These are phyloP conservation scores for Lycophotia porphyrea DNA, from an alignment of 2,888 invertebrate genomes.

Conservation along the genomic window DNA sequence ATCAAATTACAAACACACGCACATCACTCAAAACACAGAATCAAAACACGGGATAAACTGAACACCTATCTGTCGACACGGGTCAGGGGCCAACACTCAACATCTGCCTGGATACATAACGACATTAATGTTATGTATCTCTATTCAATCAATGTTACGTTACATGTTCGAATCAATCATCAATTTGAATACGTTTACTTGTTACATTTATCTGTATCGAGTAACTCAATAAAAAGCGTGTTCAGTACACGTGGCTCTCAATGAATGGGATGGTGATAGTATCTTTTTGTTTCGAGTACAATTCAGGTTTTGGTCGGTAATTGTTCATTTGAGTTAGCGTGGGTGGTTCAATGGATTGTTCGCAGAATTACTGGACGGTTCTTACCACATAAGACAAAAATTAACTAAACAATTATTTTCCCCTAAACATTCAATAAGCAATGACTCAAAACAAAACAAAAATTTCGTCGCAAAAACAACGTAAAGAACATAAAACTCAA, in stretches of 20 bases:
- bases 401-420: background rate
- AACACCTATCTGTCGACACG: slow-evolving; percentile 81
- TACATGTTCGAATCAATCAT: slow-evolving; percentile 88
- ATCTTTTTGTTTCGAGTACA: slow-evolving; percentile 58
- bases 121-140: slow-evolving; percentile 89
- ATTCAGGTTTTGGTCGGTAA: slow-evolving; percentile 43
- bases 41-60: slow-evolving; percentile 65
- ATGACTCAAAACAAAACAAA: background rate
- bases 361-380: slow-evolving; percentile 1
- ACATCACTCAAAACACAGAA: slow-evolving; percentile 65
- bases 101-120: slow-evolving; percentile 78
- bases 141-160: slow-evolving; percentile 86
- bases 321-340: slow-evolving; percentile 24
- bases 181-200: slow-evolving; percentile 88
- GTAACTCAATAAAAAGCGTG: slow-evolving; percentile 76
- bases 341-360: slow-evolving; percentile 24
- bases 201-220: slow-evolving; percentile 70
- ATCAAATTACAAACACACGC: slow-evolving; percentile 65
- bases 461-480: background rate
- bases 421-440: background rate
- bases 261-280: slow-evolving; percentile 77
- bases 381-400: background rate
- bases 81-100: slow-evolving; percentile 84
- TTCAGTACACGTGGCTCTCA: slow-evolving; percentile 70
- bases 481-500: slow-evolving; percentile 26